Evolutionary conservation across 2,113 vertebrate genomes (phyloP), one percentile per base, ranked within the genome.

Genomic region (Barbus barbus): DNA sequence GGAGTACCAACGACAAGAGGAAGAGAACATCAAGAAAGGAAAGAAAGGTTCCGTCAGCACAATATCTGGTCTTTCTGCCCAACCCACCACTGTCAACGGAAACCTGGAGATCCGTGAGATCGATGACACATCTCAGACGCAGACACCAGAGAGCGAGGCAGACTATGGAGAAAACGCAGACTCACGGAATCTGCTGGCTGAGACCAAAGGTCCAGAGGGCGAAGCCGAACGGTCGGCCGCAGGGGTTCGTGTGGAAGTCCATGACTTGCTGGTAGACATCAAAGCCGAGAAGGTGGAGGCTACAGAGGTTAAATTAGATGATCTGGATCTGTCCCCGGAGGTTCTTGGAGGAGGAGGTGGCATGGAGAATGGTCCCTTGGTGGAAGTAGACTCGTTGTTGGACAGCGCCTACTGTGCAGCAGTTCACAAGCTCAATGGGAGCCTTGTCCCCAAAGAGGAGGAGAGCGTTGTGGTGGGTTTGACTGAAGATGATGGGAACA

Each of bases 261-360:
- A 99, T 4, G 98, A 99, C 88, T 95, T 99, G 82, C 63, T 98
- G 94, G 91, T 97, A 93, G 91, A 95, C 88, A 99, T 99, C 92
- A 99, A 99, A 93, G 98, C 98, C 24, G 98, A 99, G 88, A 99
- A 99, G 86, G 98, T 99, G 38, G 98, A 99, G 91, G 98, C 98
- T 72, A 99, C 97, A 0, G 98, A 99, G 91, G 98, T 99, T 72
- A 99, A 99, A 89, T 93, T 99, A 83, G 98, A 99, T 31, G 98
- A 99, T 87, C 94, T 99, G 94, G 98, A 99, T 92, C 91, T 99
- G 83, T 98, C 97, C 72, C 98, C 98, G 0, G 98, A 99, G 88
- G 97, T 95, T 86, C 33, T 99, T 33, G 95, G 95, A 26, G 96
- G 96, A 33, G 96, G 95, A 89, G 97, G 83, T 88, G 95, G 79